A percentile compares a stretch with the other conserved stretches of the same genome.
These are phyloP conservation scores for Silurus aristotelis DNA, from an alignment of 2,797 vertebrate genomes.

Conservation along the genomic window DNA sequence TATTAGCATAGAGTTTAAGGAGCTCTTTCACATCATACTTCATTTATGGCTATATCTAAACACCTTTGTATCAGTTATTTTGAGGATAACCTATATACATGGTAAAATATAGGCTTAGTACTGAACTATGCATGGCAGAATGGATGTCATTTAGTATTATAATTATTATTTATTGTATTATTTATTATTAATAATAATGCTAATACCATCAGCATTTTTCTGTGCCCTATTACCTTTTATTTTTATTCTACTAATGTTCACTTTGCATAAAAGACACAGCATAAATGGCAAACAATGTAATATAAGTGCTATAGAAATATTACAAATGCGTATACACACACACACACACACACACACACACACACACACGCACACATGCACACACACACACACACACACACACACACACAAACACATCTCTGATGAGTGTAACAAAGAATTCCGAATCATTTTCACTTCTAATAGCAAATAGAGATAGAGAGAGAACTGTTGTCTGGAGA, in stretches of 20 bases:
- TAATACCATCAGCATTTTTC: neutral
- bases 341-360: too few relatives aligned
- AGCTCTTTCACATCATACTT: neutral
- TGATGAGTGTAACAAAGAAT: too few relatives aligned
- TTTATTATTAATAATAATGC: too few relatives aligned
- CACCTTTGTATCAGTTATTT: neutral
- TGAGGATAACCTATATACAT: neutral
- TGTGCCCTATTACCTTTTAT: neutral
- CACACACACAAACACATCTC: too few relatives aligned
- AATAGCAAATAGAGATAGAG: neutral
- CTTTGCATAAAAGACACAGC: neutral
- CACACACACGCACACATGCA: too few relatives aligned
- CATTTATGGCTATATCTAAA: neutral
- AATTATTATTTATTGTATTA: too few relatives aligned
- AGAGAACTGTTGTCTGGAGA: neutral
- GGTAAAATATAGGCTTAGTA: neutral
- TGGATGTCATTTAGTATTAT: neutral
- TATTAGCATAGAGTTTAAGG: too few relatives aligned
- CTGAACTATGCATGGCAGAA: neutral
- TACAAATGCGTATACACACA: too few relatives aligned
- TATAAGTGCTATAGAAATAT: too few relatives aligned
- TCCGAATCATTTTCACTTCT: too few relatives aligned
- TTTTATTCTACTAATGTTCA: neutral
- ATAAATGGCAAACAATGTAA: neutral
- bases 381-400: too few relatives aligned